These are phyloP conservation scores for Semaprochilodus insignis DNA, from an alignment of 2,797 vertebrate species.

Conservation along the genomic window DNA sequence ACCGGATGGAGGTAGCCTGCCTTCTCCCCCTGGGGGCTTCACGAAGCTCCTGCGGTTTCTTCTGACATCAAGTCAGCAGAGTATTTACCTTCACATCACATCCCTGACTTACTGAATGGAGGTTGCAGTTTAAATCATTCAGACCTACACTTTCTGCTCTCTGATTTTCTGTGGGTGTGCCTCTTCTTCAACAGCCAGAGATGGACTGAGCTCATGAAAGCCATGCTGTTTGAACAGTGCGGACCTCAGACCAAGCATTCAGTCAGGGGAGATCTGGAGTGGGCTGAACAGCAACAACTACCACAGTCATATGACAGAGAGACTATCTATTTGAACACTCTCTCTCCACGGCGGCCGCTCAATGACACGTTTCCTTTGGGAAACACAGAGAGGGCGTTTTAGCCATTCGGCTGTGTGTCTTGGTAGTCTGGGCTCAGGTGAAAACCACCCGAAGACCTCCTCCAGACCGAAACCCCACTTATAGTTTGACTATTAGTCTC, in stretches of 20 bases:
- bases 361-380: too few species aligned
- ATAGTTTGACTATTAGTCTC: too few species aligned
- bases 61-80: neutral
- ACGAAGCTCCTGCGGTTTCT: neutral
- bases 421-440: neutral
- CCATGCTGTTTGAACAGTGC: neutral
- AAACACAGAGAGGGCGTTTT: too few species aligned
- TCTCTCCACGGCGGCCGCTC: too few species aligned
- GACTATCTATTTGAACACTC: too few species aligned
- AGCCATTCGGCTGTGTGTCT: too few species aligned
- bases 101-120: neutral
- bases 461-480: neutral
- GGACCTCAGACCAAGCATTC: neutral
- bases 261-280: neutral
- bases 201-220: neutral
- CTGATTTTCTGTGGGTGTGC: neutral
- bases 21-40: neutral
- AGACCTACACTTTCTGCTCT: neutral
- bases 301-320: too few species aligned
- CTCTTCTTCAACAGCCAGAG: neutral
- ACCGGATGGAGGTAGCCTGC: neutral
- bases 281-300: too few species aligned
- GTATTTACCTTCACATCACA: conserved; percentile 2
- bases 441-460: neutral
- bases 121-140: neutral